Evolutionary conservation across 2,888 invertebrate genomes (phyloP).

Genomic region (Ophraella communa): DNA sequence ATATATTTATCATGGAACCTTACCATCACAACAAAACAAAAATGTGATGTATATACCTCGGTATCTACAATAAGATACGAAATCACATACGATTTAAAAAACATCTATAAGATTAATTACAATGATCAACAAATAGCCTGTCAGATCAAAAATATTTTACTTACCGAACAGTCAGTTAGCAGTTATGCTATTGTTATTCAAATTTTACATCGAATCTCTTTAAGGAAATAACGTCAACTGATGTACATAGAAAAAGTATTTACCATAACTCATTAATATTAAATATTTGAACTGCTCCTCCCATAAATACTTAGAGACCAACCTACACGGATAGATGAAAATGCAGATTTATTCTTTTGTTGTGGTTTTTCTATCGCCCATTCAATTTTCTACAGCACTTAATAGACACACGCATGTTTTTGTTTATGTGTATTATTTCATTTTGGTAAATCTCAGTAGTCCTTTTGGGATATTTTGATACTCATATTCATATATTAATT

Average conservation of each 20-base stretch:
- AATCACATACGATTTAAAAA: no score
- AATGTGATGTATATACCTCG: no score
- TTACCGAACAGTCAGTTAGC: constrained; percentile 3
- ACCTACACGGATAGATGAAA: constrained; percentile 13
- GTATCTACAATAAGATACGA: no score
- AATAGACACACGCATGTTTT: neutral
- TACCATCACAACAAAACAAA: no score
- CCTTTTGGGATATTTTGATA: no score
- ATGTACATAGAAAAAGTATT: constrained; percentile 16
- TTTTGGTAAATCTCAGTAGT: neutral
- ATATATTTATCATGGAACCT: no score
- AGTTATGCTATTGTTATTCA: neutral
- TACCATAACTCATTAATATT: constrained; percentile 17
- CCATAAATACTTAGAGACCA: constrained; percentile 4
- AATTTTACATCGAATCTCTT: neutral
- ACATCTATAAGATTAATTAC: neutral
- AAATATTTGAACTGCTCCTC: constrained; percentile 16
- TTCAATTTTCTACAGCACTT: constrained; percentile 1
- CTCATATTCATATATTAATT: no score
- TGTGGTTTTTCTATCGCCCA: constrained; percentile 16
- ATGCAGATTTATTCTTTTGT: constrained; percentile 21
- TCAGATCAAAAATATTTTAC: neutral
- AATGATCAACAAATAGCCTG: neutral
- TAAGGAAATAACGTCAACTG: constrained; percentile 9
- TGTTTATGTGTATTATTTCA: neutral